Evolutionary conservation across 2,797 vertebrate species (phyloP).

Genomic region (Oreonectes daqikongensis): DNA sequence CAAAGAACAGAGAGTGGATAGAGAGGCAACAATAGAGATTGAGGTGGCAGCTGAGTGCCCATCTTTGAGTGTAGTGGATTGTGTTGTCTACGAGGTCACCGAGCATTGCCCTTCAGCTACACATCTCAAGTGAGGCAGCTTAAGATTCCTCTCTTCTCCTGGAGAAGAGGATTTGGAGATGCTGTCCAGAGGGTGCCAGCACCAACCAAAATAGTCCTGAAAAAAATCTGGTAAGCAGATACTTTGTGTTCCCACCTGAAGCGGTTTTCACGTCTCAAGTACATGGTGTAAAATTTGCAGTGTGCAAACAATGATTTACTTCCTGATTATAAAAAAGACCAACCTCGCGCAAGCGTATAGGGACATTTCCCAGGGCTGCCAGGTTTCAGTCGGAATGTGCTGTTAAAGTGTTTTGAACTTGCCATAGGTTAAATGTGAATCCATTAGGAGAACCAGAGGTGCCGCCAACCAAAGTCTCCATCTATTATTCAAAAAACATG

Average conservation of each 20-base stretch:
- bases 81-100: conserved; percentile 59
- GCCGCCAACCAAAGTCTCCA: conserved; percentile 44
- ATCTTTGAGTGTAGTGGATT: conserved; percentile 64
- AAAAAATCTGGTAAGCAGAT: conserved; percentile 25
- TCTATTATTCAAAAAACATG: conserved; percentile 47
- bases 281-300: conserved; percentile 13
- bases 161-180: conserved; percentile 46
- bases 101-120: conserved; percentile 67
- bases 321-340: conserved; percentile 33
- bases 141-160: conserved; percentile 46
- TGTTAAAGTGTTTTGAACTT: conserved; percentile 47
- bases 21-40: conserved; percentile 53
- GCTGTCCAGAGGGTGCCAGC: conserved; percentile 39
- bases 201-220: conserved; percentile 44
- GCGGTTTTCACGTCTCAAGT: conserved; percentile 47
- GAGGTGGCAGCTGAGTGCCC: conserved; percentile 59
- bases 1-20: conserved; percentile 56
- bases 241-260: conserved; percentile 53
- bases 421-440: conserved; percentile 48
- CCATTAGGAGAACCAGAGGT: conserved; percentile 37
- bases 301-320: conserved; percentile 28
- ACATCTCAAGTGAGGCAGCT: conserved; percentile 60
- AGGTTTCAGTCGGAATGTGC: conserved; percentile 41
- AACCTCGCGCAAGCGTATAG: conserved; percentile 4
- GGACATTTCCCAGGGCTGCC: conserved; percentile 13